Conservation (phyloP, 2,797 vertebrate species). For the Iguana delicatissima region DNA sequence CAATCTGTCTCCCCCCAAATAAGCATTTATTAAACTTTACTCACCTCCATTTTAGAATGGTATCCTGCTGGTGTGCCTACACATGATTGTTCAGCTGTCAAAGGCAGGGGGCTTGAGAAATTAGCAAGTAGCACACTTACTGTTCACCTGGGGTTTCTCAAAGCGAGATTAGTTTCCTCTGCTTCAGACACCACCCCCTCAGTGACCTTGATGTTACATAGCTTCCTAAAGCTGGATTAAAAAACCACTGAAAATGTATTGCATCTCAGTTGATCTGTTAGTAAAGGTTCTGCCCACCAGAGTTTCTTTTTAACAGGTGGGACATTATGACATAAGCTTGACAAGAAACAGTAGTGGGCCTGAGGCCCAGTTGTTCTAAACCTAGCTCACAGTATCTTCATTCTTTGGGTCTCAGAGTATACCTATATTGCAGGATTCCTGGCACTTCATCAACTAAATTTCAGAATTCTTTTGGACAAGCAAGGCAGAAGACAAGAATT, state of each 20-base stretch:
- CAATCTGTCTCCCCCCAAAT: not conserved
- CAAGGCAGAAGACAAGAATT: not conserved
- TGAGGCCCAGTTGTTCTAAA: not conserved
- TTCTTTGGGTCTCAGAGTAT: not conserved
- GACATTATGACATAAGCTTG: not conserved
- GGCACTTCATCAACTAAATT: not conserved
- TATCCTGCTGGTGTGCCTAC: slow-evolving; percentile 41
- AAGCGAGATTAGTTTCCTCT: not conserved
- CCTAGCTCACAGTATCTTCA: not conserved
- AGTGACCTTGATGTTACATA: not conserved
- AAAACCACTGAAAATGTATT: not conserved
- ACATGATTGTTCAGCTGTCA: not conserved
- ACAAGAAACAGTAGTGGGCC: not conserved
- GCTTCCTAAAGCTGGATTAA: slow-evolving; percentile 10
- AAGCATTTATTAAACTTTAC: slow-evolving; percentile 26
- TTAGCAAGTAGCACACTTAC: not conserved
- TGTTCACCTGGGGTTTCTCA: not conserved
- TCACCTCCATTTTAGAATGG: slow-evolving; percentile 21
- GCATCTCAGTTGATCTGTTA: not conserved
- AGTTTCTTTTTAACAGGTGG: not conserved
- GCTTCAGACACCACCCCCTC: not conserved
- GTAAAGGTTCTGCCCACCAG: not conserved
- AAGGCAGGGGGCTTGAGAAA: not conserved
- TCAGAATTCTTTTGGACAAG: not conserved
- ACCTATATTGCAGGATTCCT: not conserved